Evolutionary conservation across 92 coral and sea anemone genomes (phyloP), one percentile per base, ranked within the genome.

Genomic region (Porites divaricata): DNA sequence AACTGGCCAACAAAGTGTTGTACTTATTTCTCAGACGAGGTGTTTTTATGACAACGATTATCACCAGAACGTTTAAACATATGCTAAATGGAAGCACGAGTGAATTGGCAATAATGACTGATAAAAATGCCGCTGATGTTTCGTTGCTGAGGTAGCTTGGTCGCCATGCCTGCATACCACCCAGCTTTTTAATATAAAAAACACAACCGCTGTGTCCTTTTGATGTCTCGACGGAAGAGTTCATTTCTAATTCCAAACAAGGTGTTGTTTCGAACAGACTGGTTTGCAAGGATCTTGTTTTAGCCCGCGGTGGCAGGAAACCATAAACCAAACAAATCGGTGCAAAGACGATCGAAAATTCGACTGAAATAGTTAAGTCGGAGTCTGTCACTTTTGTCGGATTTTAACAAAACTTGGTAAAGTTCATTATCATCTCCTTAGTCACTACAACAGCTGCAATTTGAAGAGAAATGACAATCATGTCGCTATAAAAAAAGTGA

Each of bases 21-120:
- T 70, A 70, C 9, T 70, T 70, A 12, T 41, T 16, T 70, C 13
- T 49, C 12, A 72, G 76, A n/a, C 9, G 51, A 72, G 76, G 76
- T 20, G 56, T 72, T 2, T 50, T 49, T 4, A 14, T 72, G 19
- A 72, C 19, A 8, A 57, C 76, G 50, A 49, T 20, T n/a, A 72
- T 72, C 14, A 72, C 25, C 58, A 72, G 45, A 17, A 20, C 2
- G 28, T 72, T 72, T 4, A 72, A 25, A 16, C 48, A 41, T 48
- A 72, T n/a, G 0, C 57, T 16, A 9, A n/a, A 6, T 45, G 76
- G 76, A 8, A 21, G 50, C 59, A 72, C 19, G 76, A 72, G 26
- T 13, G 45, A 50, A 72, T 72, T 49, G 16, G 50, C 6, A 26
- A 49, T 70, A 24, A 23, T 70, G 10, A 70, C 23, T 10, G 75